Evolutionary conservation across 2,888 invertebrate genomes (phyloP).

Genomic region (Agapetus fuscipes): DNA sequence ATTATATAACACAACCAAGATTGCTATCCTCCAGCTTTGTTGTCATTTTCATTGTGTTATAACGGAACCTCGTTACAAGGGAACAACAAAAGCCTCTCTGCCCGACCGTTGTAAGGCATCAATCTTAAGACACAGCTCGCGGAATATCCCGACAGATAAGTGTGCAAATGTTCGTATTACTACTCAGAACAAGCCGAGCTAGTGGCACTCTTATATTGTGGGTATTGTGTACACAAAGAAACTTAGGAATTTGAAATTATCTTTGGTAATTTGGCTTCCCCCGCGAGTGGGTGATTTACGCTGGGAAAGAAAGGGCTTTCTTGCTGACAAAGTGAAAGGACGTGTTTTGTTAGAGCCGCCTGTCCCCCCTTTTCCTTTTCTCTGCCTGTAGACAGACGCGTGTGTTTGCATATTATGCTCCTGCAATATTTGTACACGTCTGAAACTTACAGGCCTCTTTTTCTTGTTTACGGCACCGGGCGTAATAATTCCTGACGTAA

Average conservation of each 20-base stretch:
- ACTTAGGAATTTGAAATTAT: slow-evolving; percentile 21
- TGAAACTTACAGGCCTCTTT: too few relatives aligned
- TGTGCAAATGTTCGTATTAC: slow-evolving; percentile 1
- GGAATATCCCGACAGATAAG: slow-evolving; percentile 3
- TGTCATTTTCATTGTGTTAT: slow-evolving; percentile 12
- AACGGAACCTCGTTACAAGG: slow-evolving; percentile 13
- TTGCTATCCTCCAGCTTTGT: slow-evolving; percentile 16
- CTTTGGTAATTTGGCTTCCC: slow-evolving; percentile 17
- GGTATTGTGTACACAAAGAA: slow-evolving; percentile 11
- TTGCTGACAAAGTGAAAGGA: slow-evolving; percentile 19
- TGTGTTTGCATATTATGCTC: slow-evolving; percentile 16
- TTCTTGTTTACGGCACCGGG: too few relatives aligned
- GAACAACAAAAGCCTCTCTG: slow-evolving; percentile 17
- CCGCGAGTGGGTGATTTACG: slow-evolving; percentile 8
- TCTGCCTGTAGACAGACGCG: slow-evolving; percentile 16
- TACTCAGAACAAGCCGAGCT: neutral
- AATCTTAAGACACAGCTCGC: slow-evolving; percentile 11
- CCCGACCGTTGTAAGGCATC: slow-evolving; percentile 9
- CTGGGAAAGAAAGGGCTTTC: slow-evolving; percentile 15
- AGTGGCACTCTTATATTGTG: too few relatives aligned
- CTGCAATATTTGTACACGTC: slow-evolving; percentile 11
- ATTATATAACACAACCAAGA: slow-evolving; percentile 15
- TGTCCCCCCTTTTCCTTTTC: slow-evolving; percentile 4
- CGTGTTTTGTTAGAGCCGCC: slow-evolving; percentile 14
- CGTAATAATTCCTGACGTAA: too few relatives aligned